phyloP scores from a whole-genome alignment of 2,888 invertebrate species.

The Theretra japonica region DNA sequence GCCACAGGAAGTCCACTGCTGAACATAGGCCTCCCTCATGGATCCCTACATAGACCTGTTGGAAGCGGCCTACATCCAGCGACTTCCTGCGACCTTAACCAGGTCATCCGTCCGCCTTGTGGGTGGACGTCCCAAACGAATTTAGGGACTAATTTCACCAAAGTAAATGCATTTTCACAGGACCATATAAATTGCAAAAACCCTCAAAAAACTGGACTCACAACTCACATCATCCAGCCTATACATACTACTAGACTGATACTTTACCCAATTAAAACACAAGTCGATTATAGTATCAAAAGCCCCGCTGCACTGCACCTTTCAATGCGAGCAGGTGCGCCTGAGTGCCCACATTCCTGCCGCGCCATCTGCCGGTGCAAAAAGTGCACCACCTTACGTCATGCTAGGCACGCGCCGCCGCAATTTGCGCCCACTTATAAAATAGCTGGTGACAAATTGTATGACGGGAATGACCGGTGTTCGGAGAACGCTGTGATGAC shows the following conservation, averaged over 20 bases:
- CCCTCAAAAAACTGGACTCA: too few relatives aligned
- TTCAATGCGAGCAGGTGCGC: neutral
- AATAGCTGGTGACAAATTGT: neutral
- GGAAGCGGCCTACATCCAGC: too few relatives aligned
- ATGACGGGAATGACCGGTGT: neutral
- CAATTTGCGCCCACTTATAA: neutral
- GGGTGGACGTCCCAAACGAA: too few relatives aligned
- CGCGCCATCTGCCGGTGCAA: neutral
- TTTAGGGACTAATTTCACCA: too few relatives aligned
- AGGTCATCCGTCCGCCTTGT: too few relatives aligned
- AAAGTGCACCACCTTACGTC: neutral
- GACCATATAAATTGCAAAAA: too few relatives aligned
- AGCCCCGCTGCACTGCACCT: neutral
- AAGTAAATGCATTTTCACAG: too few relatives aligned
- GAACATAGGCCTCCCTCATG: too few relatives aligned
- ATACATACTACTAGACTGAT: neutral
- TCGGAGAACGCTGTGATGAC: neutral
- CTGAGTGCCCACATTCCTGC: neutral
- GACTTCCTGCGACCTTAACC: too few relatives aligned
- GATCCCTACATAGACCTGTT: too few relatives aligned
- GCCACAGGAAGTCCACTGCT: too few relatives aligned
- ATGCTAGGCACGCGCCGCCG: neutral
- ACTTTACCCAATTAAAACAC: neutral
- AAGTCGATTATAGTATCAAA: neutral
- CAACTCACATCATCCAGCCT: too few relatives aligned